These are phyloP conservation scores for Pteronotus mesoamericanus DNA, from an alignment of 2,797 vertebrate genomes.

Conservation along the genomic window DNA sequence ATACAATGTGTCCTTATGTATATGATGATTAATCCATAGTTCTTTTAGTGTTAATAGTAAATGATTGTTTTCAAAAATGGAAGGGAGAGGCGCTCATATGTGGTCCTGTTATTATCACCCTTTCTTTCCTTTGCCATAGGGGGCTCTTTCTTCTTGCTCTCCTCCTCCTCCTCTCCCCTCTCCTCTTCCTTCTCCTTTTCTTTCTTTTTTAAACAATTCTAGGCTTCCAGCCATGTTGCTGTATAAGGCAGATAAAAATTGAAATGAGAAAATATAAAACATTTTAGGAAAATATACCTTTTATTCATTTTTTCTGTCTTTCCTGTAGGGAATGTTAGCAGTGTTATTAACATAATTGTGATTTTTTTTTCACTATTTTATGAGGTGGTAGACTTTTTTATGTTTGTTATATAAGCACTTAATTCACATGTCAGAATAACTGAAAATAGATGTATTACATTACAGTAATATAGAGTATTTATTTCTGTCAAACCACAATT, in stretches of 20 bases:
- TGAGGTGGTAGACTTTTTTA: background rate
- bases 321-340: background rate
- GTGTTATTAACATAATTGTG: background rate
- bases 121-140: background rate
- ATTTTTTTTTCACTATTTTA: background rate
- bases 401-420: background rate
- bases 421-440: background rate
- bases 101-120: background rate
- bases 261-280: background rate
- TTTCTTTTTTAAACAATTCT: background rate
- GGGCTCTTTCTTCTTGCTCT: background rate
- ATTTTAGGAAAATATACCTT: background rate
- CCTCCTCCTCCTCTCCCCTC: background rate
- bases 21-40: background rate
- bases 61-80: background rate
- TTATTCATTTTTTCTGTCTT: slow-evolving; percentile 17
- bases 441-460: background rate
- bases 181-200: no score
- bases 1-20: background rate
- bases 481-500: background rate
- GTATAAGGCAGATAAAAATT: background rate
- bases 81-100: background rate
- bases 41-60: background rate
- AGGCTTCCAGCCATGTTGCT: background rate
- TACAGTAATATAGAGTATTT: background rate